Conservation (phyloP, 2,888 invertebrate genomes). For the Nomada ferruginata region DNA sequence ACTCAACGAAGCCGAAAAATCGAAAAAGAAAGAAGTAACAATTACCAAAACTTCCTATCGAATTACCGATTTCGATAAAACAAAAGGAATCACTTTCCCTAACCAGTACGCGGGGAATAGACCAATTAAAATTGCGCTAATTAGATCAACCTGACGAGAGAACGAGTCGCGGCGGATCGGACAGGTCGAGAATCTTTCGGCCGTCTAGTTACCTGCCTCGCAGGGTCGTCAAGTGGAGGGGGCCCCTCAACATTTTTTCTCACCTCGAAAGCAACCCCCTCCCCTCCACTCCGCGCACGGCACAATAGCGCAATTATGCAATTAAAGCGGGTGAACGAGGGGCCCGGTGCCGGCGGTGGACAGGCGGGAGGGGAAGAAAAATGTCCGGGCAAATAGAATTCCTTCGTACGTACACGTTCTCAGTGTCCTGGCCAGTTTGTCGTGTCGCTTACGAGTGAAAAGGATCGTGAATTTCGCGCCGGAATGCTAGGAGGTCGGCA, state of each 20-base stretch:
- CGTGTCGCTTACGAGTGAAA: constrained; percentile 7
- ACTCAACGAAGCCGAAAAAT: too few species aligned
- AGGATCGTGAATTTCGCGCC: constrained; percentile 10
- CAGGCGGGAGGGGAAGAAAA: constrained; percentile 14
- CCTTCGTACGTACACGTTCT: constrained; percentile 24
- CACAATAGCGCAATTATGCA: constrained; percentile 81
- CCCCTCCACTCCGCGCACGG: constrained; percentile 11
- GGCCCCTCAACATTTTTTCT: constrained; percentile 50
- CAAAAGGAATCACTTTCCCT: not conserved
- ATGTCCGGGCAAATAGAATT: constrained; percentile 50
- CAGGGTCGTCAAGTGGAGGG: not conserved
- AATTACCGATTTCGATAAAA: not conserved
- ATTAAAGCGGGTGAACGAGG: constrained; percentile 77
- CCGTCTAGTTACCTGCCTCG: constrained; percentile 7
- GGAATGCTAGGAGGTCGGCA: not conserved
- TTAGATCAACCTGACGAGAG: constrained; percentile 4
- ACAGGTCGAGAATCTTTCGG: constrained; percentile 23
- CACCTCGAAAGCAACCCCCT: constrained; percentile 48
- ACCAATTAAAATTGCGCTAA: constrained; percentile 20
- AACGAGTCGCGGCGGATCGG: not conserved
- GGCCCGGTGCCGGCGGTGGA: constrained; percentile 6
- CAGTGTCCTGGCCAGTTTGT: constrained; percentile 26
- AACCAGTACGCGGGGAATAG: not conserved
- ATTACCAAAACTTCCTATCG: too few species aligned
- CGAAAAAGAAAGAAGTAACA: too few species aligned